phyloP scores from a whole-genome alignment of 2,797 vertebrate genomes.

The Siniperca scherzeri region DNA sequence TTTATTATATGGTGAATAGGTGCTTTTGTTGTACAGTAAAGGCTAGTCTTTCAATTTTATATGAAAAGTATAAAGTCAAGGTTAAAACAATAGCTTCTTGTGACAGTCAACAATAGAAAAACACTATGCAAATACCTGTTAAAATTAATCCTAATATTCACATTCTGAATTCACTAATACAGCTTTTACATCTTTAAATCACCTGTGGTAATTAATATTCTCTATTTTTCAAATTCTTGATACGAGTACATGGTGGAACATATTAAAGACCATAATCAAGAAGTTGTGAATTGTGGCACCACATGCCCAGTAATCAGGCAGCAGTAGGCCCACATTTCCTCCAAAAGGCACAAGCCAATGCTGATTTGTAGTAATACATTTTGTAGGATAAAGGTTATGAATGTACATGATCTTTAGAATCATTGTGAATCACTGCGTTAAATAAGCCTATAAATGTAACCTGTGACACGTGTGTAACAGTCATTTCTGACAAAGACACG shows the following conservation, averaged over 20 bases:
- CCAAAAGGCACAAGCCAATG: background rate
- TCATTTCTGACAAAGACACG: too few species aligned
- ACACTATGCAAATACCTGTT: background rate
- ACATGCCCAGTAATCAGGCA: background rate
- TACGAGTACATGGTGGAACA: background rate
- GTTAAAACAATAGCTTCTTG: background rate
- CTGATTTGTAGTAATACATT: background rate
- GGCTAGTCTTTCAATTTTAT: background rate
- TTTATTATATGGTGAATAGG: background rate
- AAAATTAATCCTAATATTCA: background rate
- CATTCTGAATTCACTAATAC: background rate
- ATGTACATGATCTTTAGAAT: background rate
- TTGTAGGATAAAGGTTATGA: background rate
- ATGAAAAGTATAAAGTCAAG: background rate
- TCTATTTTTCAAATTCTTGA: background rate
- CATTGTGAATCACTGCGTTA: too few species aligned
- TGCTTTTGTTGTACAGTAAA: background rate
- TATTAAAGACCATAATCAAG: background rate
- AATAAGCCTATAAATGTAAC: too few species aligned
- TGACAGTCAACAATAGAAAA: background rate
- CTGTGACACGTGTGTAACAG: too few species aligned
- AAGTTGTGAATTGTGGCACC: slow-evolving; percentile 7
- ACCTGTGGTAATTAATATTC: background rate
- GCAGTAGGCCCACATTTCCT: background rate
- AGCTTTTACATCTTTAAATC: background rate